These are phyloP conservation scores for Andrena haemorrhoa DNA, from an alignment of 2,888 invertebrate species.

Conservation along the genomic window DNA sequence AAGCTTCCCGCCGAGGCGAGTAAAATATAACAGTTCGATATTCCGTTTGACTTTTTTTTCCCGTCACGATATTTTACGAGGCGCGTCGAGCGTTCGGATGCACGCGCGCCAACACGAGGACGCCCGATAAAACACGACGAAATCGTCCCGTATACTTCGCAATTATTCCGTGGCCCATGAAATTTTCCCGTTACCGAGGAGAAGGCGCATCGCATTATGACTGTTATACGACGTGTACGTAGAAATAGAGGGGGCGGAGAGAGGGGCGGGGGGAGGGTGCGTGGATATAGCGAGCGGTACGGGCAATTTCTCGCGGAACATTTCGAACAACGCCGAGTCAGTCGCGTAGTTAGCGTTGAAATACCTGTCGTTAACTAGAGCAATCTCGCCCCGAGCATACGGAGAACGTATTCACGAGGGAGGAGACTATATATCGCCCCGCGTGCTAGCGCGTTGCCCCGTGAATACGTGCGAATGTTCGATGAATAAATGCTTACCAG, in stretches of 20 bases:
- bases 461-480: constrained; percentile 60
- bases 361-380: constrained; percentile 73
- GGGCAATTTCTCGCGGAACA: constrained; percentile 67
- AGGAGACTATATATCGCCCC: constrained; percentile 58
- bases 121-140: constrained; percentile 2
- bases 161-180: constrained; percentile 51
- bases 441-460: constrained; percentile 34
- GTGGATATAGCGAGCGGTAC: constrained; percentile 51
- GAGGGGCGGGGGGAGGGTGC: not conserved
- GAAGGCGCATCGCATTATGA: constrained; percentile 46
- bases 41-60: constrained; percentile 3
- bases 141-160: constrained; percentile 36
- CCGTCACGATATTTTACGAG: constrained; percentile 6
- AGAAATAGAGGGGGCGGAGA: constrained; percentile 40
- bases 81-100: constrained; percentile 1
- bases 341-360: constrained; percentile 70
- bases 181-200: constrained; percentile 36
- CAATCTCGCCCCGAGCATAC: constrained; percentile 68
- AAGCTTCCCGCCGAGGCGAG: not conserved
- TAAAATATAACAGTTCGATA: constrained; percentile 10
- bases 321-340: constrained; percentile 67
- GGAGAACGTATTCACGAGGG: constrained; percentile 66
- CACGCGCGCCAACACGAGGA: not conserved
- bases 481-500: constrained; percentile 58
- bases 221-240: constrained; percentile 41